Evolutionary conservation across 2,888 invertebrate species (phyloP).

Genomic region (Melipona bicolor): DNA sequence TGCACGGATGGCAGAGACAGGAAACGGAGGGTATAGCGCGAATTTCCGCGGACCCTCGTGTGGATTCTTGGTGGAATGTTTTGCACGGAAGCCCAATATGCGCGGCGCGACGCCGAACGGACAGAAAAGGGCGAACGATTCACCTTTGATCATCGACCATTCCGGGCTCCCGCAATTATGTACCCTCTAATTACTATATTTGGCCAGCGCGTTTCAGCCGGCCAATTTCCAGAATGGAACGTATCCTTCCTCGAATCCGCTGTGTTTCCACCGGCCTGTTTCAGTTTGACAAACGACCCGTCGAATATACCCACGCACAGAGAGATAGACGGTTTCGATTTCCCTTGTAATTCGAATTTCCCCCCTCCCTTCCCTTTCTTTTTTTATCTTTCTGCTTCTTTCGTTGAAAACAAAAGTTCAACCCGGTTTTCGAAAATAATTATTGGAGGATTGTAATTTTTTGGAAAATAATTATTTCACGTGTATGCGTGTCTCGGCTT

Average conservation of each 20-base stretch:
- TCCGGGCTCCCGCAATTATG: slow-evolving; percentile 46
- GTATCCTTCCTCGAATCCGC: slow-evolving; percentile 28
- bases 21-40: slow-evolving; percentile 4
- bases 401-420: background rate
- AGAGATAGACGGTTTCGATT: background rate
- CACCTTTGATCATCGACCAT: slow-evolving; percentile 55
- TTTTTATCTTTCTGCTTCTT: background rate
- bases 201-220: slow-evolving; percentile 32
- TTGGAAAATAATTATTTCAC: too few relatives aligned
- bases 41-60: slow-evolving; percentile 45
- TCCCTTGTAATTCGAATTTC: background rate
- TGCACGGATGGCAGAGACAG: background rate
- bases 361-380: background rate
- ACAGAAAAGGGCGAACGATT: slow-evolving; percentile 54
- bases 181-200: slow-evolving; percentile 62
- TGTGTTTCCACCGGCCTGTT: background rate
- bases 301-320: background rate
- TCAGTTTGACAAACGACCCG: slow-evolving; percentile 23
- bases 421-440: too few relatives aligned
- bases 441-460: background rate
- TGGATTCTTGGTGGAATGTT: slow-evolving; percentile 50
- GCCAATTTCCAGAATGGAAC: slow-evolving; percentile 34
- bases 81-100: slow-evolving; percentile 46
- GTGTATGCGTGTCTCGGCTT: too few relatives aligned
- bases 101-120: slow-evolving; percentile 39